phyloP scores from a whole-genome alignment of 2,888 invertebrate genomes.

The Nudaria mundana region DNA sequence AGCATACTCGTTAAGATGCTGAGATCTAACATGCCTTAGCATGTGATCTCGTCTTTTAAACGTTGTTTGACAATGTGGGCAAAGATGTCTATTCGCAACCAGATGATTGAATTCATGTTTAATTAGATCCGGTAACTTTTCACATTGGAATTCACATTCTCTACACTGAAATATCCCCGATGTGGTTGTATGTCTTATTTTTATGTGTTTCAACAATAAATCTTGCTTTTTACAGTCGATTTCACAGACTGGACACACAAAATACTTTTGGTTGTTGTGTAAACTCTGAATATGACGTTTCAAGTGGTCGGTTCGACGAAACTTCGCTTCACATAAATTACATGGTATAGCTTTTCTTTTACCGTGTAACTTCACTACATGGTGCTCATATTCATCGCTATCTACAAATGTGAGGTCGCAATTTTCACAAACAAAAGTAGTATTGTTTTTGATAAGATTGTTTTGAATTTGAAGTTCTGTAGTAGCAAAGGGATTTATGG shows the following conservation, averaged over 20 bases:
- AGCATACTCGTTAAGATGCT: slow-evolving; percentile 45
- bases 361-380: slow-evolving; percentile 41
- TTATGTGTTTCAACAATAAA: slow-evolving; percentile 42
- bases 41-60: slow-evolving; percentile 59
- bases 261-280: slow-evolving; percentile 34
- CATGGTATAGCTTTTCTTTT: slow-evolving; percentile 39
- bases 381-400: slow-evolving; percentile 39
- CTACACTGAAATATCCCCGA: slow-evolving; percentile 40
- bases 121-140: slow-evolving; percentile 28
- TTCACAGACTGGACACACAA: slow-evolving; percentile 44
- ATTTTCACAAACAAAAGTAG: slow-evolving; percentile 33
- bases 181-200: slow-evolving; percentile 32
- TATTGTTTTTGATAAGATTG: neutral
- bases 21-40: slow-evolving; percentile 50
- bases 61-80: slow-evolving; percentile 42
- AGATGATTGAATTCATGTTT: slow-evolving; percentile 44
- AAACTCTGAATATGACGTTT: slow-evolving; percentile 49
- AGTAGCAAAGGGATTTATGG: slow-evolving; percentile 22
- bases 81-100: slow-evolving; percentile 37
- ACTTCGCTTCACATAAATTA: slow-evolving; percentile 39
- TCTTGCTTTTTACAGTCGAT: slow-evolving; percentile 44
- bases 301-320: slow-evolving; percentile 49
- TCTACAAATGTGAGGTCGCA: slow-evolving; percentile 43
- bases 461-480: neutral
- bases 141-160: slow-evolving; percentile 39